Percentiles rank a stretch among this genome's conserved stretches.
Conservation (phyloP, 2,113 vertebrate genomes). For the Indicator indicator region DNA sequence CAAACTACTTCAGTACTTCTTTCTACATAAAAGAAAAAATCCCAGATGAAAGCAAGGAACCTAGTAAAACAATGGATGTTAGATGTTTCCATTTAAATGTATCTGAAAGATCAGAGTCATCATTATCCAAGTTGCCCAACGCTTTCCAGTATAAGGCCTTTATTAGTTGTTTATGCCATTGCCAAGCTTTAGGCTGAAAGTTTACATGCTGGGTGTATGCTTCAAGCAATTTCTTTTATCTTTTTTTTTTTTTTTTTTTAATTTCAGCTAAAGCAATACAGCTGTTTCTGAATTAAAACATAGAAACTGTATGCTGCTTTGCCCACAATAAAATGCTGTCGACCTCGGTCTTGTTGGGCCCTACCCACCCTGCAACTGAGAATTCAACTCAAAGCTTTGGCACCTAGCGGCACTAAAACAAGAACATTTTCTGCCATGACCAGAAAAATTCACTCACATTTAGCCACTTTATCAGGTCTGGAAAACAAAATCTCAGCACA, state of each 20-base stretch:
- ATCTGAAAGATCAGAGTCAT: background rate
- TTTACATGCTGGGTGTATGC: background rate
- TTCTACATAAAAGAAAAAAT: slow-evolving; percentile 6
- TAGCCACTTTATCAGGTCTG: background rate
- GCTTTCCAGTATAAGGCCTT: background rate
- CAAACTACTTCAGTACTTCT: background rate
- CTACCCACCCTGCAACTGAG: background rate
- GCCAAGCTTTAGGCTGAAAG: background rate
- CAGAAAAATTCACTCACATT: background rate
- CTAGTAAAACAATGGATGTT: background rate
- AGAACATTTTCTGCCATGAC: background rate
- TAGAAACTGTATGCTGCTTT: background rate
- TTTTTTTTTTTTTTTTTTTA: background rate
- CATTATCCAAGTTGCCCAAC: background rate
- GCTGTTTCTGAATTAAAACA: background rate
- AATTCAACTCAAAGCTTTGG: background rate
- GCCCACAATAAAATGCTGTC: background rate
- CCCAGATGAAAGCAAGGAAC: background rate
- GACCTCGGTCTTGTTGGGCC: background rate
- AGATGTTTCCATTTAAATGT: background rate
- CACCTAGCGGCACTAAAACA: background rate
- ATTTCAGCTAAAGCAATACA: slow-evolving; percentile 9
- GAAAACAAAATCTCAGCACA: background rate
- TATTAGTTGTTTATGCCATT: background rate
- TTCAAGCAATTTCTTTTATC: background rate